phyloP scores from a whole-genome alignment of 2,113 vertebrate genomes.

The Cyprinodon tularosa region DNA sequence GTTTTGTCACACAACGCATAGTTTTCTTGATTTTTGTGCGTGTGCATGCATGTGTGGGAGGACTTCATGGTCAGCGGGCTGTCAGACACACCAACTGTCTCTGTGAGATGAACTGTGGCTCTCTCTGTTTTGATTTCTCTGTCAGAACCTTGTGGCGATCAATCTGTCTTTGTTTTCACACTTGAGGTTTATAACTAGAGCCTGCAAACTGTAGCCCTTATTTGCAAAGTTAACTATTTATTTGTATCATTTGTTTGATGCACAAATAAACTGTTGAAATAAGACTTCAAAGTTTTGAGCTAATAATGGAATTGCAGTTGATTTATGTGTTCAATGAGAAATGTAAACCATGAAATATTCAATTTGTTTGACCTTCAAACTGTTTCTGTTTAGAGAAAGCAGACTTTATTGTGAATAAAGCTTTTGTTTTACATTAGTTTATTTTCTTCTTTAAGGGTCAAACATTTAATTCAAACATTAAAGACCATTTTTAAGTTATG shows the following conservation, averaged over 20 bases:
- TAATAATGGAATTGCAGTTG: neutral
- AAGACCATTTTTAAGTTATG: no score
- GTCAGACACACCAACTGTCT: constrained; percentile 37
- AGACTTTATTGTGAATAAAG: neutral
- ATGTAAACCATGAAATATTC: constrained; percentile 47
- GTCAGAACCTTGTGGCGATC: constrained; percentile 43
- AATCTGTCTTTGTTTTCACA: constrained; percentile 33
- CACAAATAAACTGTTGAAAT: neutral
- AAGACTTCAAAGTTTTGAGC: neutral
- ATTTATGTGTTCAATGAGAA: neutral
- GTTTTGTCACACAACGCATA: no score
- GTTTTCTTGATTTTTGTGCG: constrained; percentile 2
- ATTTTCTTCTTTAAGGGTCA: neutral
- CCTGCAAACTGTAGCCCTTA: constrained; percentile 13
- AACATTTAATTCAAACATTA: no score
- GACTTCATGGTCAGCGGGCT: constrained; percentile 24
- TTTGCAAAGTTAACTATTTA: neutral
- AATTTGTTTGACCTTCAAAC: constrained; percentile 14
- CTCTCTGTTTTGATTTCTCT: constrained; percentile 24
- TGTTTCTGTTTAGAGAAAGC: constrained; percentile 12
- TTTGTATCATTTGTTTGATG: neutral
- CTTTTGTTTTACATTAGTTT: neutral
- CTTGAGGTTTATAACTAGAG: constrained; percentile 1
- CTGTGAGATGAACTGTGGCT: constrained; percentile 42
- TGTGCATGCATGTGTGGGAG: neutral